These are phyloP conservation scores for Elephantulus edwardii DNA, from an alignment of 2,113 vertebrate species.

Conservation along the genomic window DNA sequence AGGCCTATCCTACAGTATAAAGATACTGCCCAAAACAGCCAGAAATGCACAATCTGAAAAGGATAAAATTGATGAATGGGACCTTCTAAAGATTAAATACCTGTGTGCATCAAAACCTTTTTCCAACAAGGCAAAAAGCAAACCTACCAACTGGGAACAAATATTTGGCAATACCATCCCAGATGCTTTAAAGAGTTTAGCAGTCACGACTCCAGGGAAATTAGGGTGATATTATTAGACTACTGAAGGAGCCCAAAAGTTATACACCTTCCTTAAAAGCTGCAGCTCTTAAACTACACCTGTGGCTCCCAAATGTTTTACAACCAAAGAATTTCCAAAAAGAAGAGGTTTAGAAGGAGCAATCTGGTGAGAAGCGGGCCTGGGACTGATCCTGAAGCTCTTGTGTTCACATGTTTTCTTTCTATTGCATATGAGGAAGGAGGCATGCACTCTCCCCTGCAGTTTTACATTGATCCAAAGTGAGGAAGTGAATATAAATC, in stretches of 20 bases:
- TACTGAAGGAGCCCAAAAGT: neutral
- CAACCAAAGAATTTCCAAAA: neutral
- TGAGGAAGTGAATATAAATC: neutral
- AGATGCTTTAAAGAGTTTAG: neutral
- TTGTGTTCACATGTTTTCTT: too few species aligned
- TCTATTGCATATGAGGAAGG: neutral
- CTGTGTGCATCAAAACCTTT: too few species aligned
- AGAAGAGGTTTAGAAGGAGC: neutral
- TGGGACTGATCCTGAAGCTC: neutral
- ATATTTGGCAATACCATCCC: too few species aligned
- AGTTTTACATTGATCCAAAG: neutral
- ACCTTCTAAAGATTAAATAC: too few species aligned
- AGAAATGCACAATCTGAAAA: too few species aligned
- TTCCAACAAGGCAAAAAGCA: too few species aligned
- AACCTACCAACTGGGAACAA: too few species aligned
- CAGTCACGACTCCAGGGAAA: neutral
- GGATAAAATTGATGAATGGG: too few species aligned
- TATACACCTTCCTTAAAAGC: neutral
- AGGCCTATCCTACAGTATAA: too few species aligned
- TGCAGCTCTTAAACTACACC: too few species aligned
- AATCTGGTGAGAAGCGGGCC: neutral
- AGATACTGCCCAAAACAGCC: too few species aligned
- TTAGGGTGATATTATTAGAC: neutral
- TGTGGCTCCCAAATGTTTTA: neutral
- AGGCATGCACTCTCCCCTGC: neutral